Conservation (phyloP, 1,140 invertebrate species). For the Epicauta chinensis region DNA sequence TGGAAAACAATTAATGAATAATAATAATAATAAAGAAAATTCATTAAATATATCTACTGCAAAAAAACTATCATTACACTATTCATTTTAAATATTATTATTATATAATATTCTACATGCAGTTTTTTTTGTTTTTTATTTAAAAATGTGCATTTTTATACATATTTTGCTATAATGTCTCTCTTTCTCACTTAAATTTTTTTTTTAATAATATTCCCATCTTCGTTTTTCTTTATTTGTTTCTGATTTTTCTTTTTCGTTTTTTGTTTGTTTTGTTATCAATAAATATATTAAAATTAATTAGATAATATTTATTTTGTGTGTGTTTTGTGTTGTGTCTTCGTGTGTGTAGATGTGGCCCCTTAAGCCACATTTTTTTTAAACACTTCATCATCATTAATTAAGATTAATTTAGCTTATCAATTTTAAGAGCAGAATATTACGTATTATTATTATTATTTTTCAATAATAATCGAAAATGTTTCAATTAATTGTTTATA, state of each 20-base stretch:
- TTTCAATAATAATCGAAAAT: too few species aligned
- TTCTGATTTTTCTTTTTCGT: conserved; percentile 21
- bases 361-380: too few species aligned
- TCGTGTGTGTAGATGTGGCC: too few species aligned
- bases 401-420: too few species aligned
- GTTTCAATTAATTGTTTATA: too few species aligned
- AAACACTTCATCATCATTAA: too few species aligned
- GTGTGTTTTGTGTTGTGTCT: too few species aligned
- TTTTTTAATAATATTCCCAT: conserved; percentile 32
- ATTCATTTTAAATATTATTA: too few species aligned
- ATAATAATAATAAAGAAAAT: conserved; percentile 17
- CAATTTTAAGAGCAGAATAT: too few species aligned
- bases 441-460: too few species aligned
- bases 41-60: conserved; percentile 25
- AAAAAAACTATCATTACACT: conserved; percentile 28
- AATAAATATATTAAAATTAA: not conserved
- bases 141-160: conserved; percentile 42
- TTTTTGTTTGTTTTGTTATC: conserved; percentile 2
- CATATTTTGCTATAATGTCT: conserved; percentile 39
- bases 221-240: conserved; percentile 26
- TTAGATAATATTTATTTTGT: too few species aligned
- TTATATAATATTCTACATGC: conserved; percentile 33
- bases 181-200: conserved; percentile 28
- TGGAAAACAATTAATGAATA: conserved; percentile 2
- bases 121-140: too few species aligned